phyloP scores from a whole-genome alignment of 2,797 vertebrate genomes.

The Aldrovandia affinis region DNA sequence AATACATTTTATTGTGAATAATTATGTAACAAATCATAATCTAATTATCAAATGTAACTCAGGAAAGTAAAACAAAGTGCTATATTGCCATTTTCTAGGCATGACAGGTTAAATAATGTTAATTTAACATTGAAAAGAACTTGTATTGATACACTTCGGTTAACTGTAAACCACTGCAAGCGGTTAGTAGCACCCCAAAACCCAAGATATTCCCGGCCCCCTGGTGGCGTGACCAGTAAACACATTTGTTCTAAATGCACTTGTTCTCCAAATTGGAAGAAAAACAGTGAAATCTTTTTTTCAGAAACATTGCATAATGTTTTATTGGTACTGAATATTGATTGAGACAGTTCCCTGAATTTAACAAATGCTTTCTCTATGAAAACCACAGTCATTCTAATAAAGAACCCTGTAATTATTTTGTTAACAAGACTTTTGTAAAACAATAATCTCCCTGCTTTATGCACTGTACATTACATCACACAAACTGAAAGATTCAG shows the following conservation, averaged over 20 bases:
- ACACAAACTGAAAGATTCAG: background rate
- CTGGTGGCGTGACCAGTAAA: too few relatives aligned
- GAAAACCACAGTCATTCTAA: background rate
- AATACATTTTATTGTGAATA: background rate
- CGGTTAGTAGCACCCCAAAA: background rate
- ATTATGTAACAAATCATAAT: background rate
- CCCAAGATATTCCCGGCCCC: background rate
- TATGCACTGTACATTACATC: background rate
- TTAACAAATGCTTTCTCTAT: background rate
- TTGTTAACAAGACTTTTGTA: background rate
- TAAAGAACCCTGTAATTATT: background rate
- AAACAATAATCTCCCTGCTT: background rate
- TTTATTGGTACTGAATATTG: background rate
- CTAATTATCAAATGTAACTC: background rate
- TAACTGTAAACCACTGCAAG: background rate
- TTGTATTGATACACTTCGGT: too few relatives aligned
- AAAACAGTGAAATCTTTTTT: too few relatives aligned
- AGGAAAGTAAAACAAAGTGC: background rate
- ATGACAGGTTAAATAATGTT: background rate
- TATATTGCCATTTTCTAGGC: background rate
- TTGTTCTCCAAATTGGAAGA: too few relatives aligned
- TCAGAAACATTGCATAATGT: background rate
- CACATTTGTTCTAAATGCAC: too few relatives aligned
- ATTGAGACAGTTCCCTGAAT: conserved; percentile 12
- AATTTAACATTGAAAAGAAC: too few relatives aligned